Conservation (phyloP, 2,113 vertebrate species). For the Papio anubis region DNA sequence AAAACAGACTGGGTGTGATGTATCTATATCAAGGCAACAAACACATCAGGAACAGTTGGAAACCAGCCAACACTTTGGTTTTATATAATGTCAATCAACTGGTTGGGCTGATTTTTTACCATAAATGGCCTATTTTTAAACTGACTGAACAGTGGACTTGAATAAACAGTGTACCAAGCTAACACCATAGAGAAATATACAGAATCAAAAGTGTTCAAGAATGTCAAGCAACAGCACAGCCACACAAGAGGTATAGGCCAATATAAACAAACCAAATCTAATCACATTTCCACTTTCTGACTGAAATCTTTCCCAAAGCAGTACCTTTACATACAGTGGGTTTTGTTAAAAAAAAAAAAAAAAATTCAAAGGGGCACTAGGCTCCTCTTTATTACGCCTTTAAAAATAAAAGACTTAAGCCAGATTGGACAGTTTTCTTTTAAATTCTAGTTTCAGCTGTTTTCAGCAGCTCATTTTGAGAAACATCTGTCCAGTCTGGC, state of each 20-base stretch:
- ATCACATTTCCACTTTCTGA: neutral
- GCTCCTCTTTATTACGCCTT: neutral
- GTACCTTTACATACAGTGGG: neutral
- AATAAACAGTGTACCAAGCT: neutral
- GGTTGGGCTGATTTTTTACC: neutral
- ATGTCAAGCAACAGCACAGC: neutral
- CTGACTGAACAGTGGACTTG: neutral
- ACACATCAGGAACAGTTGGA: conserved; percentile 6
- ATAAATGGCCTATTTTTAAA: neutral
- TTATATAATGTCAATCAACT: conserved; percentile 28
- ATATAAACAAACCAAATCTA: neutral
- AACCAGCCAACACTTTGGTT: conserved; percentile 29
- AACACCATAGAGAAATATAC: neutral
- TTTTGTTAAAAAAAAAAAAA: neutral
- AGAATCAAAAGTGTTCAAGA: neutral
- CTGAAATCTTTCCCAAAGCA: neutral
- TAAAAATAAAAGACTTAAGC: conserved; percentile 22
- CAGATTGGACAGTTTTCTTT: conserved; percentile 39
- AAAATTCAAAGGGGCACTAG: neutral
- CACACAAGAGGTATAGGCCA: neutral
- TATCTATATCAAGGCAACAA: neutral
- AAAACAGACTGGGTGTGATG: neutral
- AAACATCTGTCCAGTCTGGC: conserved; percentile 67
- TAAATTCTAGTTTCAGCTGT: conserved; percentile 50
- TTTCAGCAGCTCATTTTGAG: conserved; percentile 61